Conservation (phyloP, 2,888 invertebrate species). For the Aleiodes leptofemur region DNA sequence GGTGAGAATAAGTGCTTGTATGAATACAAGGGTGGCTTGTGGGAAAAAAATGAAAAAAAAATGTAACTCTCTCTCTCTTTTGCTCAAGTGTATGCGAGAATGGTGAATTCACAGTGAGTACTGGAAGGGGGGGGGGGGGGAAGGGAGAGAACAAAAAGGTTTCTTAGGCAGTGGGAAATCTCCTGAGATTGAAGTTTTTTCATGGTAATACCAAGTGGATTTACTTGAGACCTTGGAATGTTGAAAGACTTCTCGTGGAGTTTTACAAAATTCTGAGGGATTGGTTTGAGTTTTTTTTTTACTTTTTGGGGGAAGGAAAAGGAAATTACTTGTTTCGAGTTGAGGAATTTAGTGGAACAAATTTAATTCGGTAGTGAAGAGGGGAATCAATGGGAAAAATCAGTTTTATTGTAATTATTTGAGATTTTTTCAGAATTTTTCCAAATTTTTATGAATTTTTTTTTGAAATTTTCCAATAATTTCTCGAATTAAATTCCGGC, state of each 20-base stretch:
- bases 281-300: background rate
- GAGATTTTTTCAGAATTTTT: too few species aligned
- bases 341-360: too few species aligned
- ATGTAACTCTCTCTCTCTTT: background rate
- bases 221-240: constrained; percentile 19
- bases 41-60: background rate
- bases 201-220: constrained; percentile 9
- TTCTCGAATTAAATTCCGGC: too few species aligned
- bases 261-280: background rate
- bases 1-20: constrained; percentile 27
- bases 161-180: constrained; percentile 23
- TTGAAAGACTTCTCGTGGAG: background rate
- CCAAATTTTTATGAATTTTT: too few species aligned
- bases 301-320: background rate
- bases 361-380: too few species aligned
- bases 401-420: too few species aligned
- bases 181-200: constrained; percentile 29
- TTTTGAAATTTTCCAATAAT: too few species aligned
- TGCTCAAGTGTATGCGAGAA: constrained; percentile 19
- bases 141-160: constrained; percentile 21
- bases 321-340: background rate
- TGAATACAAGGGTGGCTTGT: constrained; percentile 8
- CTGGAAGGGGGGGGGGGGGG: too few species aligned
- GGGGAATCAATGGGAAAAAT: too few species aligned
- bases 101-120: constrained; percentile 10